phyloP scores from a whole-genome alignment of 30 jellyfish, hydroid and myxozoan species.

The Rhopilema esculentum region DNA sequence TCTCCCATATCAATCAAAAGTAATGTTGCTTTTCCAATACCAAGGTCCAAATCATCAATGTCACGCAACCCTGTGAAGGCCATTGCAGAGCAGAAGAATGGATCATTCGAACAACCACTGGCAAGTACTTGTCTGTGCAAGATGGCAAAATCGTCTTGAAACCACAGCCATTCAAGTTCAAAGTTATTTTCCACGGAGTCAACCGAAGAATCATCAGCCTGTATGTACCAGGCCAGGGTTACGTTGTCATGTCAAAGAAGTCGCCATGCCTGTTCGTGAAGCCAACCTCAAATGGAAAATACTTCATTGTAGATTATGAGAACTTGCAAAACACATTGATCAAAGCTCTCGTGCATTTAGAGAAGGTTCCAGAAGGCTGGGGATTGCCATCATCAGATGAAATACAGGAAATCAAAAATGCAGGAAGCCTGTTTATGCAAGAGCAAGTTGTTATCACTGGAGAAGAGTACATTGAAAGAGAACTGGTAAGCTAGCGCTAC shows the following conservation, averaged over 20 bases:
- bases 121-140: slow-evolving; percentile 60
- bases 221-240: slow-evolving; percentile 66
- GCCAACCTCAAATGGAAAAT: slow-evolving; percentile 34
- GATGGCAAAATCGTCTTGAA: slow-evolving; percentile 34
- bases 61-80: slow-evolving; percentile 64
- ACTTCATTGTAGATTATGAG: slow-evolving; percentile 50
- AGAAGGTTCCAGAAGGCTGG: slow-evolving; percentile 47
- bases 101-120: slow-evolving; percentile 33
- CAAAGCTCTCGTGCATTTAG: slow-evolving; percentile 53
- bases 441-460: slow-evolving; percentile 48
- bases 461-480: slow-evolving; percentile 59
- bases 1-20: not conserved
- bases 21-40: not conserved
- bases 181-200: slow-evolving; percentile 65
- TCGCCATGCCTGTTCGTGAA: slow-evolving; percentile 54
- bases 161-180: slow-evolving; percentile 57
- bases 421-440: slow-evolving; percentile 44
- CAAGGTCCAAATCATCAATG: slow-evolving; percentile 63
- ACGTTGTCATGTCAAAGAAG: slow-evolving; percentile 65
- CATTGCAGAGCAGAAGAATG: slow-evolving; percentile 71
- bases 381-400: slow-evolving; percentile 45
- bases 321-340: slow-evolving; percentile 46
- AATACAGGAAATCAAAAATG: slow-evolving; percentile 32
- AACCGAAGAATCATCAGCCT: slow-evolving; percentile 66
- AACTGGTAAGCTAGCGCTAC: slow-evolving; percentile 23